Percentiles rank a stretch among this genome's conserved stretches.
These are phyloP conservation scores for Drosophila acutilabella DNA, from an alignment of 2,888 invertebrate species.

Conservation along the genomic window DNA sequence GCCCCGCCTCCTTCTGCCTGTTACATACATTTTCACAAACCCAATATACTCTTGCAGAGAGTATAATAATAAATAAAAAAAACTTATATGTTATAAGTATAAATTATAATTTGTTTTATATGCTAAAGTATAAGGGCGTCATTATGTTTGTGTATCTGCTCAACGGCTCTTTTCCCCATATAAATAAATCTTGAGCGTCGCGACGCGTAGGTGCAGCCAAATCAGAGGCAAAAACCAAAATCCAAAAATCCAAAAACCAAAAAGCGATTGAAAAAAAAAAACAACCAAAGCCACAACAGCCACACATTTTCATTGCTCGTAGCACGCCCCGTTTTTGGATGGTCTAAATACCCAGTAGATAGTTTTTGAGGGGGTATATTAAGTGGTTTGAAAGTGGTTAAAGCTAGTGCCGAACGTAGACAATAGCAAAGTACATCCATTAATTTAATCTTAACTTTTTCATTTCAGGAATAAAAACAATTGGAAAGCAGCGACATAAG, in stretches of 20 bases:
- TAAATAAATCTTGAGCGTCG: conserved; percentile 60
- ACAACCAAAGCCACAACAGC: conserved; percentile 48
- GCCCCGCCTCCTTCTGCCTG: too few relatives aligned
- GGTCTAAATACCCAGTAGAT: conserved; percentile 31
- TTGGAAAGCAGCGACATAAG: too few relatives aligned
- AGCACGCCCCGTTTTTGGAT: conserved; percentile 66
- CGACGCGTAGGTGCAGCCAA: conserved; percentile 74
- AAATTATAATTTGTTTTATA: conserved; percentile 74
- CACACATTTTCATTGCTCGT: conserved; percentile 67
- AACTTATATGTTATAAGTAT: conserved; percentile 28
- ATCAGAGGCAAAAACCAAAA: conserved; percentile 39
- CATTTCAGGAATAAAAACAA: too few relatives aligned
- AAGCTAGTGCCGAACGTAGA: too few relatives aligned
- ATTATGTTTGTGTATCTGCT: conserved; percentile 28
- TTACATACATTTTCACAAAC: too few relatives aligned
- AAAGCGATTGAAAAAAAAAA: not conserved
- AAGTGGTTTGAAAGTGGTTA: too few relatives aligned
- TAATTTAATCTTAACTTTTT: too few relatives aligned
- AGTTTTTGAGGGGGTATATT: conserved; percentile 2
- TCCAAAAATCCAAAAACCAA: conserved; percentile 22
- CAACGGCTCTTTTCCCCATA: conserved; percentile 11
- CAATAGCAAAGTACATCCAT: too few relatives aligned
- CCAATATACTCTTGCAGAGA: too few relatives aligned
- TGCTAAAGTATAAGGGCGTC: conserved; percentile 59
- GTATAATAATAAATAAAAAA: conserved; percentile 18